Evolutionary conservation across 92 coral and sea anemone genomes (phyloP).

Genomic region (Diadumene lineata): DNA sequence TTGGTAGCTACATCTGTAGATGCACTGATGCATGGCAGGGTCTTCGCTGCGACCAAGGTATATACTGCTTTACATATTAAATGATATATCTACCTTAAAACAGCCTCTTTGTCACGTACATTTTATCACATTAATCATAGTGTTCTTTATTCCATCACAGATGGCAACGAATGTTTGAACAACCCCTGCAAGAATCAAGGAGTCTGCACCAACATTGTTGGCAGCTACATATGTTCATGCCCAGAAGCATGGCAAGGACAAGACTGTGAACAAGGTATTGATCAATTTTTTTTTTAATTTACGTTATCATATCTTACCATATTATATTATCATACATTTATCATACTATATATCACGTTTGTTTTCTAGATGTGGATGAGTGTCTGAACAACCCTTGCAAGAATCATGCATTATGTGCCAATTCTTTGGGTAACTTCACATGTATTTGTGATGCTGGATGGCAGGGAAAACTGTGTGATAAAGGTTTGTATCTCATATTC

Average conservation of each 20-base stretch:
- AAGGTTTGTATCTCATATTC: too few relatives aligned
- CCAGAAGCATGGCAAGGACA: slow-evolving; percentile 30
- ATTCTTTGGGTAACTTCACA: slow-evolving; percentile 7
- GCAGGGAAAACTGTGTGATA: slow-evolving; percentile 29
- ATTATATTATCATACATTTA: too few relatives aligned
- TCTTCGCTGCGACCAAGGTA: slow-evolving; percentile 17
- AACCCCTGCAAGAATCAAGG: slow-evolving; percentile 30
- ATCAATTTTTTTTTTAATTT: too few relatives aligned
- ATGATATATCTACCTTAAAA: too few relatives aligned
- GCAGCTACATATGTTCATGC: slow-evolving; percentile 27
- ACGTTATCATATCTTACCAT: too few relatives aligned
- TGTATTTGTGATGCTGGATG: slow-evolving; percentile 25
- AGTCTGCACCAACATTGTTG: slow-evolving; percentile 17
- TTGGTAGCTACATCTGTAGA: slow-evolving; percentile 16
- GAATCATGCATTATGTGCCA: slow-evolving; percentile 22
- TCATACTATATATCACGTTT: too few relatives aligned
- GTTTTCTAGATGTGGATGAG: too few relatives aligned
- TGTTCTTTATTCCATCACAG: too few relatives aligned
- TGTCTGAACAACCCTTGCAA: slow-evolving; percentile 28
- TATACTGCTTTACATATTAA: too few relatives aligned
- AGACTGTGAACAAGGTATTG: slow-evolving; percentile 25
- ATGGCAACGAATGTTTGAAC: too few relatives aligned
- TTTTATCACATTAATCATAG: too few relatives aligned
- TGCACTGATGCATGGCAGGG: slow-evolving; percentile 14
- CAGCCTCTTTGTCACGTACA: too few relatives aligned